A percentile compares a stretch with the other conserved stretches of the same genome.
These are phyloP conservation scores for Oreohelix idahoensis DNA, from an alignment of 1,140 invertebrate species.

Conservation along the genomic window DNA sequence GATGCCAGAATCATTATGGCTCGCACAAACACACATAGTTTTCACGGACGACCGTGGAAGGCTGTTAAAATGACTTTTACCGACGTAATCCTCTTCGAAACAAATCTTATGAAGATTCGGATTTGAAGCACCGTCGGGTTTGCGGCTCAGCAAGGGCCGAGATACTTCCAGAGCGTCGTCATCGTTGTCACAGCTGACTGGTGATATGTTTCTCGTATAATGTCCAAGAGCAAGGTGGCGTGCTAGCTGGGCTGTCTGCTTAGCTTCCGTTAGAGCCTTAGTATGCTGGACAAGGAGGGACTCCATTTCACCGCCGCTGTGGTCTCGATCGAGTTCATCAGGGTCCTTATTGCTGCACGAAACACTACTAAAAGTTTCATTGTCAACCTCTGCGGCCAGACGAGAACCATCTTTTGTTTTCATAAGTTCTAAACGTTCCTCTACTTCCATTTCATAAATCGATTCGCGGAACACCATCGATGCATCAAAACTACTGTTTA, in stretches of 20 bases:
- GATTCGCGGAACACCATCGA: constrained; percentile 56
- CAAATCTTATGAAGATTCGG: constrained; percentile 79
- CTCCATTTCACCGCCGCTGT: constrained; percentile 17
- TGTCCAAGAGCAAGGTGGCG: constrained; percentile 20
- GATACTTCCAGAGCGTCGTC: constrained; percentile 28
- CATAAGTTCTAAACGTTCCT: constrained; percentile 63
- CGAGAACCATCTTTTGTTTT: constrained; percentile 43
- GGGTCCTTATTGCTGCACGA: constrained; percentile 50
- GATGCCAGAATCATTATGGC: constrained; percentile 36
- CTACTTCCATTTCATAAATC: constrained; percentile 69
- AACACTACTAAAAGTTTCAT: constrained; percentile 68
- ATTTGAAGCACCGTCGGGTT: constrained; percentile 93
- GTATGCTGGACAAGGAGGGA: constrained; percentile 45
- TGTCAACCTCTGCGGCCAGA: constrained; percentile 56
- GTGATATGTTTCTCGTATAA: constrained; percentile 33
- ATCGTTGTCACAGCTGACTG: constrained; percentile 25
- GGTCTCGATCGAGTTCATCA: constrained; percentile 32
- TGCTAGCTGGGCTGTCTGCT: constrained; percentile 42
- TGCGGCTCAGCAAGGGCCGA: constrained; percentile 66
- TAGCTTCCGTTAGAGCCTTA: constrained; percentile 42
- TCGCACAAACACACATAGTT: constrained; percentile 7
- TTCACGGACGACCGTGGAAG: constrained; percentile 13
- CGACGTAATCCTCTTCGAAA: constrained; percentile 35
- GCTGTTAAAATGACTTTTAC: constrained; percentile 5
- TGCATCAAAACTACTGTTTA: constrained; percentile 64